Evolutionary conservation across 2,888 invertebrate species (phyloP).

Genomic region (Ommatoiulus sabulosus): DNA sequence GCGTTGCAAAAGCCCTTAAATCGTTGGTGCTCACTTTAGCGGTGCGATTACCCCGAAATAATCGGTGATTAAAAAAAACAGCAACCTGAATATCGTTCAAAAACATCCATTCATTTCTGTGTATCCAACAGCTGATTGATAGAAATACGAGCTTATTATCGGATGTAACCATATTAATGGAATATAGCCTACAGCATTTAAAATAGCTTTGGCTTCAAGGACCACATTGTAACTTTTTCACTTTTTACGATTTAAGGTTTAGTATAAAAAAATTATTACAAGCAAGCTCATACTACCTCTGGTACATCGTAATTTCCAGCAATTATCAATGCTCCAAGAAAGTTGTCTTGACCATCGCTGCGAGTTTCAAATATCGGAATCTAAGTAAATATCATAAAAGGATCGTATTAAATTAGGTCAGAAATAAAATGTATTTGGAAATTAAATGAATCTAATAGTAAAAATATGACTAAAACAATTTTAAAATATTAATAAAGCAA

Average conservation of each 20-base stretch:
- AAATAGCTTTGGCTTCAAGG: not conserved
- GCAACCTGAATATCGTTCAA: constrained; percentile 74
- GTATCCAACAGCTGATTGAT: no score
- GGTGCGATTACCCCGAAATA: constrained; percentile 90
- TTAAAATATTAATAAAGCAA: no score
- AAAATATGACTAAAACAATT: no score
- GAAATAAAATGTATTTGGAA: no score
- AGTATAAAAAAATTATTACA: not conserved
- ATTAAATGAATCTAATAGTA: no score
- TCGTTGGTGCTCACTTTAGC: constrained; percentile 80
- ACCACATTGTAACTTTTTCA: not conserved
- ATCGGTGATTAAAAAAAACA: constrained; percentile 83
- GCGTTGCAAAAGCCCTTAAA: constrained; percentile 86
- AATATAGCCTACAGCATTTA: no score
- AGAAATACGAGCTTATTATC: not conserved
- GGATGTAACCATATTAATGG: not conserved
- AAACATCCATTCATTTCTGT: not conserved
- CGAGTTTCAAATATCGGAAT: constrained; percentile 94
- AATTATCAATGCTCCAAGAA: constrained; percentile 87
- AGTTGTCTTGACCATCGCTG: constrained; percentile 94
- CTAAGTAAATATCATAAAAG: constrained; percentile 67
- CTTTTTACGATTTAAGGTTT: not conserved
- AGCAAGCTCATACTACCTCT: constrained; percentile 76
- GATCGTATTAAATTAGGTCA: no score
- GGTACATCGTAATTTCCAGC: constrained; percentile 91